Evolutionary conservation across 2,888 invertebrate species (phyloP).

Genomic region (Pharmacophagus antenor): DNA sequence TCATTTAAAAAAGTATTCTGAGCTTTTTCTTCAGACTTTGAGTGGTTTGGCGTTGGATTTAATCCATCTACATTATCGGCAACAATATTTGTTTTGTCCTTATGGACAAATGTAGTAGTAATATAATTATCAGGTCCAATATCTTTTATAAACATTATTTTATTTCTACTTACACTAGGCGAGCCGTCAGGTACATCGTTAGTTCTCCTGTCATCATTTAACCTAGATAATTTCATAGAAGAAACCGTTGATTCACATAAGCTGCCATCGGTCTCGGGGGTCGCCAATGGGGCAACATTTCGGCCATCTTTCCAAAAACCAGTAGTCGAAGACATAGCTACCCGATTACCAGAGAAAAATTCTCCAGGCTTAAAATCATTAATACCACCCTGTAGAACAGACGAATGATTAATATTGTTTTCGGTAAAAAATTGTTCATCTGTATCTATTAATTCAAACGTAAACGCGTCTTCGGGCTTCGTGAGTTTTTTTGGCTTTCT

Average conservation of each 20-base stretch:
- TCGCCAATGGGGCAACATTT: conserved; percentile 80
- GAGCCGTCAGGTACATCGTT: conserved; percentile 69
- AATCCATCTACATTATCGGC: conserved; percentile 56
- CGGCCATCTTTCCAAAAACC: conserved; percentile 69
- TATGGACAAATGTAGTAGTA: conserved; percentile 82
- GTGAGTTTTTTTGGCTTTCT: conserved; percentile 84
- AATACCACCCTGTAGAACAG: conserved; percentile 61
- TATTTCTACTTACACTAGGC: conserved; percentile 73
- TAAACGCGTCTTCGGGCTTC: conserved; percentile 88
- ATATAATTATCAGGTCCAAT: conserved; percentile 88
- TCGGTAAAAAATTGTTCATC: conserved; percentile 84
- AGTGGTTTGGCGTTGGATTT: conserved; percentile 62
- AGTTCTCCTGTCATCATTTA: conserved; percentile 65
- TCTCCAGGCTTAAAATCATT: conserved; percentile 77
- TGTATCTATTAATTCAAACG: conserved; percentile 91
- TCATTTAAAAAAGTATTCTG: conserved; percentile 73
- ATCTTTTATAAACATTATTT: conserved; percentile 82
- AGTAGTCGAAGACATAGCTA: conserved; percentile 61
- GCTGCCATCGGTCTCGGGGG: conserved; percentile 83
- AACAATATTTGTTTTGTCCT: conserved; percentile 56
- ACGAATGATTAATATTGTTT: conserved; percentile 72
- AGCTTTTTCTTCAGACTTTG: conserved; percentile 74
- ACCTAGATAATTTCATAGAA: conserved; percentile 72
- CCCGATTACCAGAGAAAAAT: conserved; percentile 70
- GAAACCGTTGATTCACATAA: conserved; percentile 79